Percentiles rank a stretch among this genome's conserved stretches.
These are phyloP conservation scores for Meloidogyne chitwoodi DNA, from an alignment of 1,140 invertebrate species.

Conservation along the genomic window DNA sequence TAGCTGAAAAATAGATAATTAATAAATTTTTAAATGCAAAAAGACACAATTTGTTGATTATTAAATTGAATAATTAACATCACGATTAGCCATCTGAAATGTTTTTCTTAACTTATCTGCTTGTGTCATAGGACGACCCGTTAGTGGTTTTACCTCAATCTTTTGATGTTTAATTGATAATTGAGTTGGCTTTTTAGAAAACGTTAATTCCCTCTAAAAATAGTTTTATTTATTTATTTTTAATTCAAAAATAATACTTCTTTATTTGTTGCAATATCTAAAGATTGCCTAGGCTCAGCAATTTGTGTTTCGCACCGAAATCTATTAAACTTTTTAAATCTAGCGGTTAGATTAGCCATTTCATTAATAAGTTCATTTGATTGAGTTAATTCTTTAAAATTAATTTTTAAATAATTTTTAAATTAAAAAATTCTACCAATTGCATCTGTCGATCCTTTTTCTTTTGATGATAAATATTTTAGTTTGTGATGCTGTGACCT, in stretches of 20 bases:
- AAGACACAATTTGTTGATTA: not conserved
- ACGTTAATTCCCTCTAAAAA: not conserved
- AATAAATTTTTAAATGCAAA: not conserved
- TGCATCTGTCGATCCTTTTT: constrained; percentile 1
- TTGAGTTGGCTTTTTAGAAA: not conserved
- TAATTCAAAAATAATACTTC: not conserved
- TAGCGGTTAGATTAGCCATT: not conserved
- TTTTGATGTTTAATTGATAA: not conserved
- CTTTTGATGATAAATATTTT: not conserved
- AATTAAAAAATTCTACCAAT: not conserved
- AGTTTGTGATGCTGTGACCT: not conserved
- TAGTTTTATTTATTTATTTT: not conserved
- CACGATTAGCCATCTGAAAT: not conserved
- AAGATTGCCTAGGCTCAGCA: not conserved
- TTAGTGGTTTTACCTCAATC: not conserved
- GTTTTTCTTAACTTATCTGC: not conserved
- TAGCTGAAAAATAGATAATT: too few relatives aligned
- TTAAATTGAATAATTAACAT: constrained; percentile 20
- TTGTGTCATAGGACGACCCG: not conserved
- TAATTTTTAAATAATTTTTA: not conserved
- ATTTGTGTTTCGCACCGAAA: constrained; percentile 7
- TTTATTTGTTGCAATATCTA: not conserved
- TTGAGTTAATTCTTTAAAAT: not conserved
- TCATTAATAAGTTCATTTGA: not conserved
- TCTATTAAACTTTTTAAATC: constrained; percentile 14